Evolutionary conservation across 2,113 vertebrate genomes (phyloP).

Genomic region (Muscicapa adusta): DNA sequence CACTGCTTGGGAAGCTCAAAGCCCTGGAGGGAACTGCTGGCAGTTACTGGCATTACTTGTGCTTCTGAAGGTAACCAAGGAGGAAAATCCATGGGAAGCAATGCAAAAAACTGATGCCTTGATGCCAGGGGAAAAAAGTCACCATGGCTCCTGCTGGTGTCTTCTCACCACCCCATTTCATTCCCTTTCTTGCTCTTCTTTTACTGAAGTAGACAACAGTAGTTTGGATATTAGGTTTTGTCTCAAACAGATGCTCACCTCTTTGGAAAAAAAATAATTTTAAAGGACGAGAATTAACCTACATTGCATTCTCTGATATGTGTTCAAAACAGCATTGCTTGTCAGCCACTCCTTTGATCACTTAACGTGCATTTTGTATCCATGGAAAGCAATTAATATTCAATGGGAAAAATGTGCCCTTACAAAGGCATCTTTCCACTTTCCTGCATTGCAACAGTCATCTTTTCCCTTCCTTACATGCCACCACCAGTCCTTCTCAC

Average conservation of each 20-base stretch:
- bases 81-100: neutral
- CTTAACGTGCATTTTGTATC: neutral
- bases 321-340: neutral
- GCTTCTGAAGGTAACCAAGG: neutral
- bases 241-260: neutral
- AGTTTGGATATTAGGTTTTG: neutral
- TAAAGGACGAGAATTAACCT: neutral
- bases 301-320: neutral
- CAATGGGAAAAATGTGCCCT: neutral
- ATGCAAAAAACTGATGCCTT: neutral
- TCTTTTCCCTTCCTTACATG: neutral
- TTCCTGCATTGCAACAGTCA: rapidly evolving
- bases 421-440: neutral
- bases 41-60: neutral
- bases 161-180: neutral
- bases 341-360: neutral
- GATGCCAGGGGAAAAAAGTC: neutral
- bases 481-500: neutral
- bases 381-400: neutral
- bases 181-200: neutral
- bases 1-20: neutral
- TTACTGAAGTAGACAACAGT: neutral
- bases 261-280: neutral
- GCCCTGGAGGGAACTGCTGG: neutral
- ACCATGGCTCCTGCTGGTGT: neutral